Conservation (phyloP, 2,113 vertebrate genomes). For the Pelecanoides urinatrix region DNA sequence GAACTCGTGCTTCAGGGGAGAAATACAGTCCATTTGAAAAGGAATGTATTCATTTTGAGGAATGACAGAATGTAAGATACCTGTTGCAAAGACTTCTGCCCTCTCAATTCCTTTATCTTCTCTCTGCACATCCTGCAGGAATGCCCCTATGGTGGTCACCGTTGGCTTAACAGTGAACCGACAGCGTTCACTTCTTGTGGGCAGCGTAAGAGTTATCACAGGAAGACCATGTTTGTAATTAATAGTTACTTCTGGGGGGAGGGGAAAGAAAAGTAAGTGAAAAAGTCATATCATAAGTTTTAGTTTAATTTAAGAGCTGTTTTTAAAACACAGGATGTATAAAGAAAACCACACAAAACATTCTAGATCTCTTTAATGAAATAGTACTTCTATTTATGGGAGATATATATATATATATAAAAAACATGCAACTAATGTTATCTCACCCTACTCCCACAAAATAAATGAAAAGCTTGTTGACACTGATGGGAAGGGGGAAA, state of each 20-base stretch:
- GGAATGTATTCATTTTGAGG: not conserved
- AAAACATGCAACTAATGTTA: not conserved
- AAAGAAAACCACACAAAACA: not conserved
- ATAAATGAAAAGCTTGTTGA: not conserved
- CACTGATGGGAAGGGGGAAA: not conserved
- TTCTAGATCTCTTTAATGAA: not conserved
- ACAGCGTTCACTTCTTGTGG: slow-evolving; percentile 88
- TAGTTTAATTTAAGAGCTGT: not conserved
- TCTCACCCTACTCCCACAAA: not conserved
- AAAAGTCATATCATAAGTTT: not conserved
- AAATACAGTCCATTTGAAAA: not conserved
- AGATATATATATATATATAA: not conserved
- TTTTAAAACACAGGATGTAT: not conserved
- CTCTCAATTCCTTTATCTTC: slow-evolving; percentile 84
- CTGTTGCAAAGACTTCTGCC: slow-evolving; percentile 73
- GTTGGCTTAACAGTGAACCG: slow-evolving; percentile 84
- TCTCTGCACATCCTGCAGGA: slow-evolving; percentile 80
- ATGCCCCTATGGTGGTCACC: slow-evolving; percentile 81
- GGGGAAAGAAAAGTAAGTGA: not conserved
- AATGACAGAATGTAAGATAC: slow-evolving; percentile 47
- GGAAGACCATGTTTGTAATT: slow-evolving; percentile 84
- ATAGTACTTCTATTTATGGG: not conserved
- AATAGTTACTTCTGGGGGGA: slow-evolving; percentile 75
- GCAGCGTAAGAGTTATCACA: slow-evolving; percentile 83
- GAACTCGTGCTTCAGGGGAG: not conserved